These are phyloP conservation scores for Vidua chalybeata DNA, from an alignment of 2,113 vertebrate species.

Conservation along the genomic window DNA sequence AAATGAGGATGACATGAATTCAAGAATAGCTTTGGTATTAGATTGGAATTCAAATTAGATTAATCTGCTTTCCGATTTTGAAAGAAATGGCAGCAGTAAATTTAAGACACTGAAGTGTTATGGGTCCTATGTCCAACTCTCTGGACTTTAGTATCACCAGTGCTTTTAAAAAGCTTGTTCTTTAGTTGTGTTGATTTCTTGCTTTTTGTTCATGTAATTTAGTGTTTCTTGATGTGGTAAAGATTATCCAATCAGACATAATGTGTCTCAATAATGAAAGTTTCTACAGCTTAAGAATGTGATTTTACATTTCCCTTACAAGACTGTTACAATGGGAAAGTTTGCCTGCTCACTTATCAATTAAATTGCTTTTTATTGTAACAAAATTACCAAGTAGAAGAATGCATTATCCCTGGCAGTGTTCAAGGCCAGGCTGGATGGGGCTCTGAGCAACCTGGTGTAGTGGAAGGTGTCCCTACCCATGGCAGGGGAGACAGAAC, in stretches of 20 bases:
- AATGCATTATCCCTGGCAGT: neutral
- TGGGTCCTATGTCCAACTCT: neutral
- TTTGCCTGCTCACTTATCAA: neutral
- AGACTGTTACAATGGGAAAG: neutral
- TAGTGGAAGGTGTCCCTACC: neutral
- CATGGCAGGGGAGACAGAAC: neutral
- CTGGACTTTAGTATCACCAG: neutral
- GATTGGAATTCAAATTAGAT: neutral
- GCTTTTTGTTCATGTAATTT: neutral
- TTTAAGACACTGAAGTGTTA: neutral
- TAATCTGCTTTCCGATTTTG: neutral
- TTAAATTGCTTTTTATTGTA: neutral
- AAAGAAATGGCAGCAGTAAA: neutral
- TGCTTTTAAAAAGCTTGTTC: neutral
- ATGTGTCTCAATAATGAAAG: neutral
- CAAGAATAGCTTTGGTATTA: neutral
- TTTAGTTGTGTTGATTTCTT: neutral
- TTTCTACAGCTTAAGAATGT: neutral
- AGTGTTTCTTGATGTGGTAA: neutral
- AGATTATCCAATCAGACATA: neutral
- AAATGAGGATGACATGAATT: neutral
- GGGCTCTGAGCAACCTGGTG: neutral
- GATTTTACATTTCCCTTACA: neutral
- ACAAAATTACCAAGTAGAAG: neutral
- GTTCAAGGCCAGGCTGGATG: neutral